Evolutionary conservation across 2,797 vertebrate species (phyloP), one percentile per base, ranked within the genome.

Genomic region (Streptopelia turtur): DNA sequence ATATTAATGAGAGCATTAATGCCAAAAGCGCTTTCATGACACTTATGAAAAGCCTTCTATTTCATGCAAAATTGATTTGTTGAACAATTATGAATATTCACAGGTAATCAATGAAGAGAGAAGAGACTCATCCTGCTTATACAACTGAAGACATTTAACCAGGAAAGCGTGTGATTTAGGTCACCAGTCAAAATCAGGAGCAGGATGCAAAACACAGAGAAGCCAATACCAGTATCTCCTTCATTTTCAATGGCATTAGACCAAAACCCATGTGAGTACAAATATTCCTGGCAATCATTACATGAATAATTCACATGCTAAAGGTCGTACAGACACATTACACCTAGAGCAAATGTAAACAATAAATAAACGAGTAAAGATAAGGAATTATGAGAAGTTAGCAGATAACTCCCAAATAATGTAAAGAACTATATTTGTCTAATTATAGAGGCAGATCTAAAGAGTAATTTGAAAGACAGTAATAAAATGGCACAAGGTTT

Each of bases 51-150:
- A 94, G 64, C 71, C 28, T 80, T 66, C 60, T 64, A 83, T 77
- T 89, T 80, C 21, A 30, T 61, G 31, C 33, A 88, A 91, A 95
- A 93, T 72, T 83, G 41, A 93, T 93, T 83, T 70, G 65, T 81
- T 91, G 91, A 88, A 88, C 61, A 94, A 61, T 91, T 81, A 88
- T n/a, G 50, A 90, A 91, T 94, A 91, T 86, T 86, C 79, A 90
- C 72, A 72, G 2, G 2, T 81, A 91, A 89, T 89, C 80, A 85
- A 57, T 69, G n/a, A 65, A 78, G 55, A 83, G 41, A 33, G 85
- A 63, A 56, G 59, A 80, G 22, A 72, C 68, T 74, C 20, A 78
- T 68, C 61, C 49, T 90, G 79, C 68, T 93, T 71, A 83, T 50
- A 41, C 25, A 89, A 28, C 25, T 88, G 71, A 71, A 93, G 52